phyloP scores from a whole-genome alignment of 2,888 invertebrate genomes.

The Tigriopus californicus region DNA sequence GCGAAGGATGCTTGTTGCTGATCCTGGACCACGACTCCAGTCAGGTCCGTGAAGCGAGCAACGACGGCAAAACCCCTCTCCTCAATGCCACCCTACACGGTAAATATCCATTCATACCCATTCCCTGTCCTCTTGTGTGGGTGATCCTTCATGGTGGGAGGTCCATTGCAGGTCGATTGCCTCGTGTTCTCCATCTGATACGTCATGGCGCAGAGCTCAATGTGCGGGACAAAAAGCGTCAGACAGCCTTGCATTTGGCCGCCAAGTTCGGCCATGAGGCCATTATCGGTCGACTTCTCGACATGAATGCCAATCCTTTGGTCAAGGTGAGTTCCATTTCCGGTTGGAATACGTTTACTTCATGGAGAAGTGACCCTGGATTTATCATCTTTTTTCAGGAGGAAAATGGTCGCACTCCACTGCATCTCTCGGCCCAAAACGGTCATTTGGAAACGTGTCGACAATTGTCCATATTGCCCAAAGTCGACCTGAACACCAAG shows the following conservation, averaged over 20 bases:
- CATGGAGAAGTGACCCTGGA: too few relatives aligned
- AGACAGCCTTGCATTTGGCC: slow-evolving; percentile 42
- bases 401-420: slow-evolving; percentile 33
- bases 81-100: too few relatives aligned
- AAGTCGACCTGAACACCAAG: too few relatives aligned
- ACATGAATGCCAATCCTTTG: slow-evolving; percentile 27
- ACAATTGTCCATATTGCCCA: slow-evolving; percentile 29
- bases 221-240: slow-evolving; percentile 36
- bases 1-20: too few relatives aligned
- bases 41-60: too few relatives aligned
- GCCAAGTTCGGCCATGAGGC: slow-evolving; percentile 41
- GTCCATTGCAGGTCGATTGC: neutral
- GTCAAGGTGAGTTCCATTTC: too few relatives aligned
- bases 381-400: slow-evolving; percentile 31
- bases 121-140: too few relatives aligned
- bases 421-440: slow-evolving; percentile 42
- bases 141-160: too few relatives aligned
- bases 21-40: too few relatives aligned
- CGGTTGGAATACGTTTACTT: too few relatives aligned
- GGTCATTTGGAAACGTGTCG: slow-evolving; percentile 42
- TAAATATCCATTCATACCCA: too few relatives aligned
- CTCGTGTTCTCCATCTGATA: slow-evolving; percentile 31
- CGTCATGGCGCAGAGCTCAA: slow-evolving; percentile 33
- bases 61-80: too few relatives aligned
- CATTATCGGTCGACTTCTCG: slow-evolving; percentile 34